Conservation (phyloP, 2,113 vertebrate genomes). For the Zosterops borbonicus region DNA sequence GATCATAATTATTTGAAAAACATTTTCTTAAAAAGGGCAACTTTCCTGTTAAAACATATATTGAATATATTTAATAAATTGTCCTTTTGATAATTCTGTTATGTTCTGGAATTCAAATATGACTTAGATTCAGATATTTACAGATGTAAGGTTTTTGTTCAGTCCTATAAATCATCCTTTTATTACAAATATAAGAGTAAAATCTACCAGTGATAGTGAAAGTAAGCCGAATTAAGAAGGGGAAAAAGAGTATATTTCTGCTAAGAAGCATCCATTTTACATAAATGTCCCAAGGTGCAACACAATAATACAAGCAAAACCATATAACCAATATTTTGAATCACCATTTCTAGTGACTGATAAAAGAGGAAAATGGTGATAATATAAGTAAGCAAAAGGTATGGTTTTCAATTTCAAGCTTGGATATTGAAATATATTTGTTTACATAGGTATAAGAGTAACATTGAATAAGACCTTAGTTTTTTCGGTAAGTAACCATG, state of each 20-base stretch:
- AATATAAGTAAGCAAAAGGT: conserved; percentile 23
- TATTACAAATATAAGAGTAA: neutral
- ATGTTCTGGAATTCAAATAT: neutral
- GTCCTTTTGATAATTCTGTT: neutral
- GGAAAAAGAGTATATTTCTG: neutral
- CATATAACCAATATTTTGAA: conserved; percentile 36
- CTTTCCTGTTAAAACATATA: neutral
- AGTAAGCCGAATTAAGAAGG: neutral
- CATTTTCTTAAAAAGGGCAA: neutral
- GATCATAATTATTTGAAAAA: neutral
- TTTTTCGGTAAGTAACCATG: neutral
- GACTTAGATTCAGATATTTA: neutral
- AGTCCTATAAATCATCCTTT: neutral
- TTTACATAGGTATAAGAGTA: conserved; percentile 16
- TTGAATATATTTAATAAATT: neutral
- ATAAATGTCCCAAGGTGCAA: neutral
- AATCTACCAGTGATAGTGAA: neutral
- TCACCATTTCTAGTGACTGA: conserved; percentile 7
- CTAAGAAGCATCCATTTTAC: neutral
- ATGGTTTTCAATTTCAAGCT: conserved; percentile 33
- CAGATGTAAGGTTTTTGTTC: neutral
- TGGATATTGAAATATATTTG: neutral
- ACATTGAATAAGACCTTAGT: neutral
- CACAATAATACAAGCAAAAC: neutral
- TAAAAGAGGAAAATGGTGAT: neutral